These are phyloP conservation scores for rat (Rattus norvegicus) DNA, from an alignment of 2,113 vertebrate species.

Conservation along the genomic window DNA sequence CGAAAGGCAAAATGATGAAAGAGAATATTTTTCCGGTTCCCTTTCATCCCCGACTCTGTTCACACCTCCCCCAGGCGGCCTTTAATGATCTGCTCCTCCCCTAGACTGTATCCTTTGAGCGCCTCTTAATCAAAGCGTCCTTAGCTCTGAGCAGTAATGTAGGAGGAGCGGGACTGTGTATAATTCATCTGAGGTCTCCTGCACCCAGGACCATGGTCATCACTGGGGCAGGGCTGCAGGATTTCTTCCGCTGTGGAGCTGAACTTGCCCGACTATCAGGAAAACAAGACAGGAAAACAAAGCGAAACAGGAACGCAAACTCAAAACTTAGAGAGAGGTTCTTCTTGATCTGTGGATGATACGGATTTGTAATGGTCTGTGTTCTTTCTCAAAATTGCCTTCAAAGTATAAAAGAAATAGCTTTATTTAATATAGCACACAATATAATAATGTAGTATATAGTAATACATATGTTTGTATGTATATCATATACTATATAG, in stretches of 20 bases:
- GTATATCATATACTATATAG: no score
- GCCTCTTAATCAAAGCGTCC: slow-evolving; percentile 40
- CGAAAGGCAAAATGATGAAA: slow-evolving; percentile 55
- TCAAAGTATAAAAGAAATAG: background rate
- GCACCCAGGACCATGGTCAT: background rate
- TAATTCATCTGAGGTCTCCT: slow-evolving; percentile 49
- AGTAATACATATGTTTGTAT: no score
- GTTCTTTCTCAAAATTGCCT: slow-evolving; percentile 40
- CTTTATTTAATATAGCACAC: background rate
- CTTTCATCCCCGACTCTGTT: slow-evolving; percentile 36
- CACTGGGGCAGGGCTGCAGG: background rate
- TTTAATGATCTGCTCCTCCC: slow-evolving; percentile 8
- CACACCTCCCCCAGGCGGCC: slow-evolving; percentile 46
- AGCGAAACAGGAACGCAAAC: background rate
- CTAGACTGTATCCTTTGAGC: slow-evolving; percentile 18
- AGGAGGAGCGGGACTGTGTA: background rate
- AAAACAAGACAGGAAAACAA: background rate
- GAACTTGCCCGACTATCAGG: background rate
- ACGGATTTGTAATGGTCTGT: background rate
- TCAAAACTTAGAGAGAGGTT: background rate
- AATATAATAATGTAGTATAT: background rate
- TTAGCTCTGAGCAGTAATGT: background rate
- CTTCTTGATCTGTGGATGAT: background rate
- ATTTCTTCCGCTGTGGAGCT: background rate
- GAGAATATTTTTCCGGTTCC: slow-evolving; percentile 16